These are phyloP conservation scores for Eumerus sabulonum DNA, from an alignment of 2,888 invertebrate species.

Conservation along the genomic window DNA sequence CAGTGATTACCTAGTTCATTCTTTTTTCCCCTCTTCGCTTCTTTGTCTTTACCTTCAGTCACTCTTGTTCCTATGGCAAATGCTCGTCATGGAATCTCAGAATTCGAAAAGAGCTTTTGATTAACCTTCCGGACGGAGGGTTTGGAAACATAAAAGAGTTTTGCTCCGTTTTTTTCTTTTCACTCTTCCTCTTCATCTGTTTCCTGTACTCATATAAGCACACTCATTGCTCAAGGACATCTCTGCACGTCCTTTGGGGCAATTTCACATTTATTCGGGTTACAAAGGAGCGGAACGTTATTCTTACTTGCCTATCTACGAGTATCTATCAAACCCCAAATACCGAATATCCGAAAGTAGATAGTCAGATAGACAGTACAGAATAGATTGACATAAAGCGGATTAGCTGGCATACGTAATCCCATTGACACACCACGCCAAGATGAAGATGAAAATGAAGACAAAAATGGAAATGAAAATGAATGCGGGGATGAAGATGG, in stretches of 20 bases:
- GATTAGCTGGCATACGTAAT: conserved; percentile 20
- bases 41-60: neutral
- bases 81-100: conserved; percentile 6
- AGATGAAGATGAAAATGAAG: no score
- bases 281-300: neutral
- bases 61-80: conserved; percentile 5
- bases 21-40: conserved; percentile 24
- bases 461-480: neutral
- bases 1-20: conserved; percentile 45
- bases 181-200: neutral
- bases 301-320: neutral
- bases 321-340: conserved; percentile 5
- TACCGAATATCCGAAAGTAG: conserved; percentile 7
- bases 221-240: conserved; percentile 21
- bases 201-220: neutral
- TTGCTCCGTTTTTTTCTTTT: conserved; percentile 6
- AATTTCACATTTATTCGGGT: conserved; percentile 16
- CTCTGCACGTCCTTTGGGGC: conserved; percentile 19
- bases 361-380: conserved; percentile 9
- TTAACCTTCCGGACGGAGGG: conserved; percentile 23
- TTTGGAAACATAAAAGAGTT: conserved; percentile 8
- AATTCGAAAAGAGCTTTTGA: conserved; percentile 32
- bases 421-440: conserved; percentile 4
- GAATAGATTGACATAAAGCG: conserved; percentile 25
- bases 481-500: neutral